Conservation (phyloP, 2,113 vertebrate genomes). For the Sinocyclocheilus anophthalmus region DNA sequence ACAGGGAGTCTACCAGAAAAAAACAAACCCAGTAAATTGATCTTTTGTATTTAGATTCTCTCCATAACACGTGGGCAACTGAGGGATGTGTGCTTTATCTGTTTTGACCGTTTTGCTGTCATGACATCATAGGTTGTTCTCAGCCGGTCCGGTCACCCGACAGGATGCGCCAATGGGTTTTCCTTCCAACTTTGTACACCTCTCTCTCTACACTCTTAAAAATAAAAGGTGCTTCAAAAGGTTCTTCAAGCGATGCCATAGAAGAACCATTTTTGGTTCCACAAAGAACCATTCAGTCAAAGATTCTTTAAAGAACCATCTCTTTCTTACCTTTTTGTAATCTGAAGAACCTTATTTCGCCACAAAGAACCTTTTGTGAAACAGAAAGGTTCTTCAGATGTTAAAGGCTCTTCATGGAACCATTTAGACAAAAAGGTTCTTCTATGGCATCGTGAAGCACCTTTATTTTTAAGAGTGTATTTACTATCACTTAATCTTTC, state of each 20-base stretch:
- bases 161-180: slow-evolving; percentile 23
- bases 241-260: too few relatives aligned
- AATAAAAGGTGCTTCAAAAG: too few relatives aligned
- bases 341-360: too few relatives aligned
- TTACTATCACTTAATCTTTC: slow-evolving; percentile 55
- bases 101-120: slow-evolving; percentile 27
- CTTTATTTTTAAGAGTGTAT: background rate
- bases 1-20: slow-evolving; percentile 21
- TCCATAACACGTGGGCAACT: slow-evolving; percentile 12
- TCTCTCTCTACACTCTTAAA: background rate
- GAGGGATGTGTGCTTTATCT: background rate
- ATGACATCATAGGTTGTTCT: slow-evolving; percentile 52
- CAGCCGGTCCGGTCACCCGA: slow-evolving; percentile 19
- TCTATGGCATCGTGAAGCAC: too few relatives aligned
- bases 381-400: too few relatives aligned
- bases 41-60: slow-evolving; percentile 37
- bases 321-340: too few relatives aligned
- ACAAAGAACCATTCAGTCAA: too few relatives aligned
- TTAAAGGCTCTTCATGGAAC: too few relatives aligned
- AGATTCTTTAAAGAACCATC: too few relatives aligned
- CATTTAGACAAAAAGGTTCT: too few relatives aligned
- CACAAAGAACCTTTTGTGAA: too few relatives aligned
- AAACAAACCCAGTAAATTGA: slow-evolving; percentile 22
- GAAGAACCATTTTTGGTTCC: too few relatives aligned
- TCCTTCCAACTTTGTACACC: background rate